These are phyloP conservation scores for Uria aalge DNA, from an alignment of 2,113 vertebrate species.

Conservation along the genomic window DNA sequence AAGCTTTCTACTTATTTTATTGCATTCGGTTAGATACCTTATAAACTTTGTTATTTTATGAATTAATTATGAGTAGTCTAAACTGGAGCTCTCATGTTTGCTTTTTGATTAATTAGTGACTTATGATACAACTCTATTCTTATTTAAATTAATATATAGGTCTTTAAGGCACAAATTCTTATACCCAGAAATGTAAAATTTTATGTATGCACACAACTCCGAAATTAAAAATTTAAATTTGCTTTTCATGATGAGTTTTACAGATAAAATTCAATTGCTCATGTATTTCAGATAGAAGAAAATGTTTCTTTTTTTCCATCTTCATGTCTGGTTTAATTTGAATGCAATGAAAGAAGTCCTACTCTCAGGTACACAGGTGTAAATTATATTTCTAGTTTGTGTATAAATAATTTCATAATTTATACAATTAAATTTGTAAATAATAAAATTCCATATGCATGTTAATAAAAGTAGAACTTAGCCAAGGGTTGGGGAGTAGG, in stretches of 20 bases:
- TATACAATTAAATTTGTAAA: background rate
- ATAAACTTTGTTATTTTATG: background rate
- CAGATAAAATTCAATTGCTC: background rate
- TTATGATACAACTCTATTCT: background rate
- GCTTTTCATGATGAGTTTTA: background rate
- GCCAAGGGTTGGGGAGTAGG: background rate
- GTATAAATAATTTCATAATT: background rate
- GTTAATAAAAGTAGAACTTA: background rate
- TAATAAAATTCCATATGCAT: background rate
- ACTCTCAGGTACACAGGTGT: background rate
- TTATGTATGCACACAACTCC: background rate
- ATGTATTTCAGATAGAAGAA: background rate
- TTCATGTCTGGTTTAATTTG: background rate
- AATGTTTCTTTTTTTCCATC: background rate
- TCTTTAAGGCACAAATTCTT: background rate
- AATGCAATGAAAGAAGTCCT: background rate
- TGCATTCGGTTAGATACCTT: background rate
- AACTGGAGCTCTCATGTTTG: background rate
- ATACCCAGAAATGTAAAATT: background rate
- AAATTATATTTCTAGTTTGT: background rate
- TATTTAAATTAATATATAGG: background rate
- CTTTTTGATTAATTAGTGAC: background rate
- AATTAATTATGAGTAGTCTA: background rate
- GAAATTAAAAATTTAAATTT: background rate
- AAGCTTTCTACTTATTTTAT: background rate